Evolutionary conservation across 2,113 vertebrate species (phyloP).

Genomic region (Macquaria australasica): DNA sequence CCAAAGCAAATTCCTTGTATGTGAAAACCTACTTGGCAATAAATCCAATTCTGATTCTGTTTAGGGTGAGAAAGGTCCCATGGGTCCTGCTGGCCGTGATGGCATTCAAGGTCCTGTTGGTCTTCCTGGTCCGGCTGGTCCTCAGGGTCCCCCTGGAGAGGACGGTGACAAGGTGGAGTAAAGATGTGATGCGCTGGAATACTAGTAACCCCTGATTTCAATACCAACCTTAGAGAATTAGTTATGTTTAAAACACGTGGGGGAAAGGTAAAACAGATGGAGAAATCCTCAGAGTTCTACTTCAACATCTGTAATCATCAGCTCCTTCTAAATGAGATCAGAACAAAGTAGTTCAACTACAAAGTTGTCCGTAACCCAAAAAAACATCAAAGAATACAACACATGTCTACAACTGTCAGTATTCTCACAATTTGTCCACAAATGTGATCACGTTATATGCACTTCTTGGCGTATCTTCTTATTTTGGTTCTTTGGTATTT

Average conservation of each 20-base stretch:
- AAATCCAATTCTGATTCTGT: not conserved
- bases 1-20: no score
- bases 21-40: no score
- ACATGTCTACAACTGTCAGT: not conserved
- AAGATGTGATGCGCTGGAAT: not conserved
- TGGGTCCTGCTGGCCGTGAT: slow-evolving; percentile 95
- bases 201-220: not conserved
- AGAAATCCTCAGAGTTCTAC: not conserved
- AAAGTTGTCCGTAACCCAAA: not conserved
- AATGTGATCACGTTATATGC: not conserved
- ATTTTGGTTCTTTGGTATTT: not conserved
- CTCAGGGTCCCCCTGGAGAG: slow-evolving; percentile 97
- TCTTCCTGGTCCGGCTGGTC: slow-evolving; percentile 94
- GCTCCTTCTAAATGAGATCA: not conserved
- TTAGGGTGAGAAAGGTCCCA: slow-evolving; percentile 97
- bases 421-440: not conserved
- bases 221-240: not conserved
- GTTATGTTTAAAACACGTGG: not conserved
- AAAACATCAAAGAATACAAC: not conserved
- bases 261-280: not conserved
- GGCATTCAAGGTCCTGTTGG: slow-evolving; percentile 98
- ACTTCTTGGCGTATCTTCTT: not conserved
- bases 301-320: slow-evolving; percentile 2
- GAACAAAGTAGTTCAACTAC: not conserved
- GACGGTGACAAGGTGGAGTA: slow-evolving; percentile 95